phyloP scores from a whole-genome alignment of 2,113 vertebrate species.

The Bufo gargarizans region DNA sequence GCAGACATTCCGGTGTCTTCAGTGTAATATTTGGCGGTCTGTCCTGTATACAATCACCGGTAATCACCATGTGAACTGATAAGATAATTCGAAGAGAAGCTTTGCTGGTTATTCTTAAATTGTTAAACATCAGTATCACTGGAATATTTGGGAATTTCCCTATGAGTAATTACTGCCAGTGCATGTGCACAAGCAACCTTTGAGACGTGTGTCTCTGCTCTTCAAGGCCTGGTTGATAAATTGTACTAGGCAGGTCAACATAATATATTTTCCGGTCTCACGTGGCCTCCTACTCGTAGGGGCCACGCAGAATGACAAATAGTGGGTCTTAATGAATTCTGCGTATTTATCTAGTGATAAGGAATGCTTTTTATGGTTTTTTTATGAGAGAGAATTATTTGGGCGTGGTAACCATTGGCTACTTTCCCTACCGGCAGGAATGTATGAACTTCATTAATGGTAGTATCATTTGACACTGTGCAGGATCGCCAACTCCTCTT shows the following conservation, averaged over 20 bases:
- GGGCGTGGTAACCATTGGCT: background rate
- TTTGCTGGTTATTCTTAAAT: conserved; percentile 10
- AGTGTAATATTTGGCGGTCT: background rate
- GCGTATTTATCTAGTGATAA: conserved; percentile 61
- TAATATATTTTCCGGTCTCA: background rate
- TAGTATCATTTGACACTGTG: background rate
- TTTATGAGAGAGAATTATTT: background rate
- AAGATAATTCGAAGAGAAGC: conserved; percentile 12
- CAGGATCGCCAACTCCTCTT: background rate
- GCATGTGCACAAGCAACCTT: background rate
- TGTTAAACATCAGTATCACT: conserved; percentile 30
- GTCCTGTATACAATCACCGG: background rate
- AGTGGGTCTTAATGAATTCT: conserved; percentile 52
- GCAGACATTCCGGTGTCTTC: background rate
- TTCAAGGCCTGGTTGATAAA: conserved; percentile 33
- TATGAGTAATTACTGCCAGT: conserved; percentile 36
- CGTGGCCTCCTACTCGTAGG: conserved; percentile 22
- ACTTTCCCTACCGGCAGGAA: conserved; percentile 2
- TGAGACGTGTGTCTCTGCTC: conserved; percentile 1
- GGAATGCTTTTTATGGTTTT: conserved; percentile 4
- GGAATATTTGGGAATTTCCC: background rate
- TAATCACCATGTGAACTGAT: conserved; percentile 12
- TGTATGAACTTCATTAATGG: background rate
- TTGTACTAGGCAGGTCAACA: background rate
- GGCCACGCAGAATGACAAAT: conserved; percentile 50